Evolutionary conservation across 2,888 invertebrate species (phyloP), one percentile per base, ranked within the genome.

Genomic region (Catonia carolina): DNA sequence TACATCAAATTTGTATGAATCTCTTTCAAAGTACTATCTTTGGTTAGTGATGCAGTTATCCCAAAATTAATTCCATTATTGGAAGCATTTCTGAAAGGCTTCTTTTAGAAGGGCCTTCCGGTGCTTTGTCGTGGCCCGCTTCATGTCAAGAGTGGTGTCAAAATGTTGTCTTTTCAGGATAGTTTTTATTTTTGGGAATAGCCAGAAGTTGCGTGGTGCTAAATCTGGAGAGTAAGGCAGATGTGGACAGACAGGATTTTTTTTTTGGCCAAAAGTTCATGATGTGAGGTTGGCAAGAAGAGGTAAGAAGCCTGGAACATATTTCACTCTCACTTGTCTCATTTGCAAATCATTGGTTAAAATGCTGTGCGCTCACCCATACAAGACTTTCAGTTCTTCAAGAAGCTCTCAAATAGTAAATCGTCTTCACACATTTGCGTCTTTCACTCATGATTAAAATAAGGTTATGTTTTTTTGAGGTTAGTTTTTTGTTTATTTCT

Each of bases 111-210:
- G 53, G 12, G 18, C 50, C 42, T 50, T 36, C 45, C 18, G 14
- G 22, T 18, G 20, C n/a, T 58, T 10, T 18, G 35, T 48, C 31
- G 27, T 31, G 37, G 51, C 47, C 56, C 4, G 10, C 18, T 52
- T 47, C 0, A 55, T 49, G 36, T 55, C 52, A n/a, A 27, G 45
- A 17, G 55, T 37, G 15, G 18, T 14, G 31, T 14, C 54, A 45
- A 60, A 58, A 51, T 48, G 15, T 14, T 53, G 41, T 53, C 58
- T 55, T 56, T 60, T 58, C 39, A 57, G 22, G 48, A n/a, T 53
- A 41, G 4, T 31, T 56, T 53, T 62, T 60, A 14, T 60, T 14
- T 58, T 42, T 39, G 41, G 17, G 41, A 41, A 41, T 15, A 18
- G 15, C 10, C 39, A 59, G 7, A 51, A 53, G 36, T 56, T 37